Evolutionary conservation across 2,888 invertebrate genomes (phyloP), one percentile per base, ranked within the genome.

Genomic region (Cartodere bifasciata): DNA sequence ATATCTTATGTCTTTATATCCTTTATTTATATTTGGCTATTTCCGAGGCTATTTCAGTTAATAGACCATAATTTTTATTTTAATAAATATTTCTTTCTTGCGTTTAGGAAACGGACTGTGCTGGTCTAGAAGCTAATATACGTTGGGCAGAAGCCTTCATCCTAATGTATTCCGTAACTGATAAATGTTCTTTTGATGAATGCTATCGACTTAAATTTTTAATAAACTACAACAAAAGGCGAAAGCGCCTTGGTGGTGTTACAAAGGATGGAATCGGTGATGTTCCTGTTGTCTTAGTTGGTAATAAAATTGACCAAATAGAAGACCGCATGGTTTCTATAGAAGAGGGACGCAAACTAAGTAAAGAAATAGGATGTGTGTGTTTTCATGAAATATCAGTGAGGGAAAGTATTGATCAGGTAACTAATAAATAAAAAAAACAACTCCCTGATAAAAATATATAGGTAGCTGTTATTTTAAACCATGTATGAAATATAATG

Each of bases 91-190:
- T n/a, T n/a, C n/a, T n/a, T 13, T 30, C 32, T 34, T 41, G 17
- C 42, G 32, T 50, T 51, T 54, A 80, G 79, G 77, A 78, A 60
- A 67, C 67, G 39, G 76, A 78, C 55, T 74, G 71, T 42, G 58
- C 70, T 26, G 72, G 73, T 31, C 56, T 84, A 42, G 85, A 87
- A 57, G 72, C 74, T 34, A 79, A 86, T 53, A 83, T 87, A 34
- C 69, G 82, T 35, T 87, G 86, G 86, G 87, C 87, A 2, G 87
- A 88, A 54, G 86, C 83, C 11, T 86, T 84, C 52, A 73, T 87
- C 31, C 65, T 87, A 29, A 77, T 87, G 67, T 88, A 87, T 55
- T 85, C 86, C 0, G 82, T 87, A 17, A 85, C 86, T 2, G 87
- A 88, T 58, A 82, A 85, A 56, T 85, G 86, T 52, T 86, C 85